Evolutionary conservation across 2,888 invertebrate species (phyloP).

Genomic region (Fragum sueziense): DNA sequence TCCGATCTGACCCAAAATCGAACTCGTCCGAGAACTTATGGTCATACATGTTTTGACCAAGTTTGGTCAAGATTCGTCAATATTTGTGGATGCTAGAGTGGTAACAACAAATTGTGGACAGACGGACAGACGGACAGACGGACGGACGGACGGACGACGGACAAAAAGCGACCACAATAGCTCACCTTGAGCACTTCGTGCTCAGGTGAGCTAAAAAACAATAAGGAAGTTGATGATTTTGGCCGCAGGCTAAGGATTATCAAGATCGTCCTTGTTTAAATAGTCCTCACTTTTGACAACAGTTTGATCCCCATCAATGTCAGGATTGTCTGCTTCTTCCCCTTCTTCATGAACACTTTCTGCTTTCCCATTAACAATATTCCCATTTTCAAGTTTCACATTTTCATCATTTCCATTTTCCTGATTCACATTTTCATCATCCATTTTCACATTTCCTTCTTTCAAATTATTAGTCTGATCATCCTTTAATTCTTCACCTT

Average conservation of each 20-base stretch:
- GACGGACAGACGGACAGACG: no score
- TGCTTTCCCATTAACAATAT: slow-evolving; percentile 1
- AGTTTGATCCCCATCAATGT: slow-evolving; percentile 49
- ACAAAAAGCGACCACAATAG: no score
- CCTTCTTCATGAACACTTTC: slow-evolving; percentile 42
- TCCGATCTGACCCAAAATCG: no score
- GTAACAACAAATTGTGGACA: no score
- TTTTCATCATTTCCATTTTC: slow-evolving; percentile 8
- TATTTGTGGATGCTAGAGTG: no score
- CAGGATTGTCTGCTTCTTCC: slow-evolving; percentile 13
- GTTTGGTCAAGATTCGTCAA: no score
- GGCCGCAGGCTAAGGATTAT: slow-evolving; percentile 7
- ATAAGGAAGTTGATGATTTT: no score
- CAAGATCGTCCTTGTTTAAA: slow-evolving; percentile 6
- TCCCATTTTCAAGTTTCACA: background rate
- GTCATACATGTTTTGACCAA: no score
- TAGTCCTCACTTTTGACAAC: slow-evolving; percentile 54
- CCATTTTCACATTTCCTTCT: background rate
- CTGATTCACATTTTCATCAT: background rate
- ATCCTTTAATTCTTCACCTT: background rate
- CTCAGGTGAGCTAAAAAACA: no score
- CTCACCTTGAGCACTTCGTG: no score
- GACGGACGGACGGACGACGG: no score
- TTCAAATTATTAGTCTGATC: background rate
- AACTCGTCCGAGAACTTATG: no score